phyloP scores from a whole-genome alignment of 2,113 vertebrate genomes.

The Origma solitaria region DNA sequence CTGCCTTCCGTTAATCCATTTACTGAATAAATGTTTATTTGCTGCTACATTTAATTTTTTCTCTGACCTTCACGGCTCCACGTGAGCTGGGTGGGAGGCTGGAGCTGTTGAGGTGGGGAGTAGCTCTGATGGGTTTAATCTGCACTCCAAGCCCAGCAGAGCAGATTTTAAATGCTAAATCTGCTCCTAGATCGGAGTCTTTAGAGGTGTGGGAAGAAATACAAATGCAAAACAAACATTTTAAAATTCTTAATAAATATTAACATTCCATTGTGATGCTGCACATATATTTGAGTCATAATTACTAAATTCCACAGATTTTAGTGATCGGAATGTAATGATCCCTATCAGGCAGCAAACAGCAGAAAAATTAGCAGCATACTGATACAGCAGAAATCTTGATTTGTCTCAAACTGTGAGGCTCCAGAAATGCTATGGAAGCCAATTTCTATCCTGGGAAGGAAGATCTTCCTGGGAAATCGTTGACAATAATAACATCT shows the following conservation, averaged over 20 bases:
- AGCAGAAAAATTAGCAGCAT: not conserved
- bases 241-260: not conserved
- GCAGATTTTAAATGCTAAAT: not conserved
- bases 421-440: not conserved
- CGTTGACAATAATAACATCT: not conserved
- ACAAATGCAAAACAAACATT: not conserved
- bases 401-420: not conserved
- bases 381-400: not conserved
- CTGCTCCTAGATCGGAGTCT: not conserved
- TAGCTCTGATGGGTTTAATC: not conserved
- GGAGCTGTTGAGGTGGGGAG: not conserved
- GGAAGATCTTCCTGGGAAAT: constrained; percentile 38
- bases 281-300: not conserved
- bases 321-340: constrained; percentile 4
- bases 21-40: not conserved
- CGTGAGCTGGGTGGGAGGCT: not conserved
- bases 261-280: not conserved
- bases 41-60: not conserved
- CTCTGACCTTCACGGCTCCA: not conserved
- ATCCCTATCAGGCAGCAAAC: not conserved
- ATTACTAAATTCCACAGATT: constrained; percentile 1
- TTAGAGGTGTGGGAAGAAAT: not conserved
- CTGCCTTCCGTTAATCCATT: not conserved
- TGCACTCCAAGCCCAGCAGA: not conserved
- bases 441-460: not conserved